Evolutionary conservation across 2,888 invertebrate species (phyloP).

Genomic region (Orchestes rusci): DNA sequence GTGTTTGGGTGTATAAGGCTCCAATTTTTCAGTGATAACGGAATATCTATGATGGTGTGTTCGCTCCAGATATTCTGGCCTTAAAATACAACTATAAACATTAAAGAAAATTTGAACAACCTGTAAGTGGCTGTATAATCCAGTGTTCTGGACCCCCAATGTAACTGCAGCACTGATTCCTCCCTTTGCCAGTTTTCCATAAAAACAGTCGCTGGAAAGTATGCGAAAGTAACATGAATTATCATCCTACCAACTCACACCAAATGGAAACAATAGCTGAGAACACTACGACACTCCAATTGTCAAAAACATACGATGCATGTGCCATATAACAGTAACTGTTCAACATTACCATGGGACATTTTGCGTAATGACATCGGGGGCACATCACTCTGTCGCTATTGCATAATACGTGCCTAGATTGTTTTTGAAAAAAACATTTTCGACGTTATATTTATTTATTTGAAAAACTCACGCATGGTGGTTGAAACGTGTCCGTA

Average conservation of each 20-base stretch:
- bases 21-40: slow-evolving; percentile 14
- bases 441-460: too few relatives aligned
- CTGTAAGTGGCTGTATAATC: slow-evolving; percentile 29
- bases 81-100: too few relatives aligned
- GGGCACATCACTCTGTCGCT: slow-evolving; percentile 31
- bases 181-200: slow-evolving; percentile 38
- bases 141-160: slow-evolving; percentile 35
- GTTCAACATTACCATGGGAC: slow-evolving; percentile 27
- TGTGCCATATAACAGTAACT: slow-evolving; percentile 27
- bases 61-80: slow-evolving; percentile 25
- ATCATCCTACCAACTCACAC: slow-evolving; percentile 35
- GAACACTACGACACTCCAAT: slow-evolving; percentile 27
- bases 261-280: slow-evolving; percentile 35
- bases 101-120: too few relatives aligned
- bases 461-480: slow-evolving; percentile 22
- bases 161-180: slow-evolving; percentile 33
- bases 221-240: slow-evolving; percentile 1
- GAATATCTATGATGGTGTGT: slow-evolving; percentile 20
- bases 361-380: slow-evolving; percentile 27
- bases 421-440: slow-evolving; percentile 13
- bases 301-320: slow-evolving; percentile 29
- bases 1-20: slow-evolving; percentile 21
- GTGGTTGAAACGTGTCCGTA: slow-evolving; percentile 12
- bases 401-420: slow-evolving; percentile 29
- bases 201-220: slow-evolving; percentile 35